phyloP scores from a whole-genome alignment of 1,140 invertebrate species.

The Caenorhabditis remanei region DNA sequence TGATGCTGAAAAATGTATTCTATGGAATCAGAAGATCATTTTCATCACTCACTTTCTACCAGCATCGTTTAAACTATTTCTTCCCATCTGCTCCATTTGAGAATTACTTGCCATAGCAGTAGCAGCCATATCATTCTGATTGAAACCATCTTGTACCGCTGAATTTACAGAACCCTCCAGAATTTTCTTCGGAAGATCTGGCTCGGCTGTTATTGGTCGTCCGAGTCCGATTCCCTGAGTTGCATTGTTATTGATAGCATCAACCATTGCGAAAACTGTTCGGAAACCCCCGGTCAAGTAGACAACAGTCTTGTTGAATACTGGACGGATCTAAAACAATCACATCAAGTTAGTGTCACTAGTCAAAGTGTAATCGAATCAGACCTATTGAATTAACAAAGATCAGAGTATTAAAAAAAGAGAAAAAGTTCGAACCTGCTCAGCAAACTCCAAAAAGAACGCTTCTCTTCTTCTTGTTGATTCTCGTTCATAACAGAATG shows the following conservation, averaged over 20 bases:
- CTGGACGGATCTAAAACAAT: conserved; percentile 48
- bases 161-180: neutral
- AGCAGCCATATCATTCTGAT: neutral
- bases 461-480: conserved; percentile 65
- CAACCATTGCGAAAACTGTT: conserved; percentile 65
- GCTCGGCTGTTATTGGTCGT: conserved; percentile 64
- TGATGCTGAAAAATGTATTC: neutral
- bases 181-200: conserved; percentile 50
- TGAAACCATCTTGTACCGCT: neutral
- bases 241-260: conserved; percentile 53
- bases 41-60: neutral
- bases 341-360: too few species aligned
- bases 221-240: conserved; percentile 69
- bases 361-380: too few species aligned
- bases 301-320: conserved; percentile 33
- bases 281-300: conserved; percentile 69
- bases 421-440: conserved; percentile 4
- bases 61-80: neutral
- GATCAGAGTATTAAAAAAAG: too few species aligned
- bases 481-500: conserved; percentile 64
- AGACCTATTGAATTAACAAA: too few species aligned
- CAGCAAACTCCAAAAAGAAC: conserved; percentile 60
- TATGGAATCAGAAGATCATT: neutral
- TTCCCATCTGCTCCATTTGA: conserved; percentile 31
- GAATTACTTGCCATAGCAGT: neutral